Conservation (phyloP, 2,888 invertebrate species). For the Acleris laterana region DNA sequence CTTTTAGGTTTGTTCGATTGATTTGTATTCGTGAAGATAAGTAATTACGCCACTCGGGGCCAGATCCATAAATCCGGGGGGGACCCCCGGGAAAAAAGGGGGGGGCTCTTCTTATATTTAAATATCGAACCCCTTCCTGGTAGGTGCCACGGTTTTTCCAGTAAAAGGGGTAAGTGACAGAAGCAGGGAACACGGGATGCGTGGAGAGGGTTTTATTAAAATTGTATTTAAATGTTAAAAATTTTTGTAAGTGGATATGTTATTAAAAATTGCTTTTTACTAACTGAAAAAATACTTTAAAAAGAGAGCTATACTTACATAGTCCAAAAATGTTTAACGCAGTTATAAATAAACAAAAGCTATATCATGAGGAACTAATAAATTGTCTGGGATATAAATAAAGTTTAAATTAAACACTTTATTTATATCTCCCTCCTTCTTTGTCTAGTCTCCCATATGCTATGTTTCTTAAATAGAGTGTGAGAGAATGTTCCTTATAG, state of each 20-base stretch:
- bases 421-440: conserved; percentile 9
- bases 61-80: conserved; percentile 82
- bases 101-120: conserved; percentile 85
- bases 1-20: conserved; percentile 61
- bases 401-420: background rate
- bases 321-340: no score
- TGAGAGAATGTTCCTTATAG: no score
- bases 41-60: conserved; percentile 80
- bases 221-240: no score
- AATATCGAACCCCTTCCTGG: conserved; percentile 85
- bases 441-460: background rate
- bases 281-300: no score
- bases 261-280: no score
- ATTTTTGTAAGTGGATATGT: no score
- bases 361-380: no score
- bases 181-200: conserved; percentile 63
- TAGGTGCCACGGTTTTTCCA: conserved; percentile 85
- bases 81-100: conserved; percentile 78
- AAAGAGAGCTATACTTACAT: no score
- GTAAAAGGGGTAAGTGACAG: conserved; percentile 85
- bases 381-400: no score
- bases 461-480: no score
- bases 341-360: no score
- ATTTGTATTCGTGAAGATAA: conserved; percentile 83
- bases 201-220: conserved; percentile 46